Conservation (phyloP, 1,140 invertebrate genomes). For the Bombus consobrinus region DNA sequence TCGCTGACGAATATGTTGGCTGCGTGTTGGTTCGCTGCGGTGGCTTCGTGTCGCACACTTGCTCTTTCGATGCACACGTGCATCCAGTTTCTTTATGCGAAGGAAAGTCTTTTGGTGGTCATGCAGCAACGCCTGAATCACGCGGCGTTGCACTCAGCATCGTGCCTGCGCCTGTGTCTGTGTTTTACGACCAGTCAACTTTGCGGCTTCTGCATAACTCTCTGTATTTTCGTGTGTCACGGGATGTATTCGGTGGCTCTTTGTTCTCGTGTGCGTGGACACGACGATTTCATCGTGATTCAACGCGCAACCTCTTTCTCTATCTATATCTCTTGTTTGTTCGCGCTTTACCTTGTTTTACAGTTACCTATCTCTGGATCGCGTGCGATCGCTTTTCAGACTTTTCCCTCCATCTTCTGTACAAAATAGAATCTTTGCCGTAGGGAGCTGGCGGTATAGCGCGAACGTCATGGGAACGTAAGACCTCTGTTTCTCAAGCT, state of each 20-base stretch:
- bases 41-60: not conserved
- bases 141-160: slow-evolving; percentile 12
- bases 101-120: slow-evolving; percentile 59
- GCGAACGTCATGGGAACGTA: not conserved
- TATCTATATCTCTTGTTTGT: not conserved
- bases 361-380: not conserved
- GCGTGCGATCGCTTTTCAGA: not conserved
- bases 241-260: slow-evolving; percentile 2
- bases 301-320: not conserved
- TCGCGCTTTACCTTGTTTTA: not conserved
- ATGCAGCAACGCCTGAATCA: slow-evolving; percentile 61
- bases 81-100: slow-evolving; percentile 39
- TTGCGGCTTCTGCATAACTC: slow-evolving; percentile 16
- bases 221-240: slow-evolving; percentile 21
- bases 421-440: not conserved
- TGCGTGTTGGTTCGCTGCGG: not conserved
- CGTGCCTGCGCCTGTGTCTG: not conserved
- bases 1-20: not conserved
- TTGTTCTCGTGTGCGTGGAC: slow-evolving; percentile 8
- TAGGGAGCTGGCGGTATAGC: too few relatives aligned
- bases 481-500: slow-evolving; percentile 11
- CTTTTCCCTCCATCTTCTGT: not conserved
- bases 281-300: not conserved
- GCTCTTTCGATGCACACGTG: slow-evolving; percentile 47
- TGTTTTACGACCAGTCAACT: slow-evolving; percentile 54